Evolutionary conservation across 2,113 vertebrate species (phyloP), one percentile per base, ranked within the genome.

Genomic region (Saguinus imperator): DNA sequence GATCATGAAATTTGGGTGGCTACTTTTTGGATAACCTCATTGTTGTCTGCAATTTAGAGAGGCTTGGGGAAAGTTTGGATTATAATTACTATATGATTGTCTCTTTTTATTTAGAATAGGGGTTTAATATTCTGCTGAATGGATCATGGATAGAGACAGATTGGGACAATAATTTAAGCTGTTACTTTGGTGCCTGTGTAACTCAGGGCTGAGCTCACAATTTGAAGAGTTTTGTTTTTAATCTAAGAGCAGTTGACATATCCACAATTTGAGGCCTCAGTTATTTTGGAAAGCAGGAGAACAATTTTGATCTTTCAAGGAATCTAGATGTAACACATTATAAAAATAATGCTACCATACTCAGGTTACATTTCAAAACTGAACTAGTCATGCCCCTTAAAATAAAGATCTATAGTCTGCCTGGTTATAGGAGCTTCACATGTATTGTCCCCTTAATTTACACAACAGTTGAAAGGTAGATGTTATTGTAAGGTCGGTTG

Each of bases 121-220:
- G 8, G 8, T 40, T n/a, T 75, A 48, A 64, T 81, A 81, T 23
- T 81, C 17, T 66, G 58, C 20, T 64, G 83, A 88, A 85, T 1
- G 73, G 6, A 70, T 82, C 9, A n/a, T 72, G 50, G 25, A 48
- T 82, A 9, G 68, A 76, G 85, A 66, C 27, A 83, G 52, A 70
- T 64, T 83, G 79, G 68, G 35, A 92, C 58, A 96, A 66, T 80
- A 85, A 77, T 91, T 89, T 93, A 58, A 40, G 70, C 43, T 37
- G 1, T 64, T 82, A 37, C 25, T 88, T 76, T 91, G 61, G 18
- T 76, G 55, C 35, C 25, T n/a, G 66, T 35, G 35, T 68, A 58
- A 80, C 8, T 64, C 18, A 70, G 9, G 66, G 35, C 27, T 73
- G 86, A 83, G 17, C 50, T 82, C 35, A 37, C 37, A 16, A 84